Base-by-base conservation (phyloP, 2,888 invertebrate species). In the Rhabditoides inermis region DNA sequence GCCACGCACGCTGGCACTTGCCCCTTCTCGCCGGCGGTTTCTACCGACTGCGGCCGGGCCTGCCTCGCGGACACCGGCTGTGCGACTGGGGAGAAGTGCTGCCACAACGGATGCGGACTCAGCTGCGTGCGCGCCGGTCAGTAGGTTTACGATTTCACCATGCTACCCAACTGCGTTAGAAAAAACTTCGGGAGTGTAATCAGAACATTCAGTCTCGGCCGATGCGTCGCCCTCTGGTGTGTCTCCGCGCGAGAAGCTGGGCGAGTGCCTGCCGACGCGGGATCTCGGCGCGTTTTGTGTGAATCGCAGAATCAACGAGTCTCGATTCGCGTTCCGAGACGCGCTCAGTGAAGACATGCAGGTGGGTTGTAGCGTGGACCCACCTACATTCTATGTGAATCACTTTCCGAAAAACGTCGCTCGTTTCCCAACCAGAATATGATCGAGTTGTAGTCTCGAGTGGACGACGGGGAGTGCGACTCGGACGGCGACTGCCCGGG, bases 71-170 rank as follows among this genome's bases (percentile, higher is more conserved):
- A 73, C 47, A 53, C 46, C 4, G 65, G 70, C 30, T 73, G 73
- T 45, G 32, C 49, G n/a, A 22, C 37, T 7, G 39, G 44, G 5
- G 58, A 70, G 23, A 72, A 69, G 47, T 74, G 74, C 50, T 74
- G 74, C 51, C 68, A 63, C 55, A 68, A 68, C 45, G 74, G 74
- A 6, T 73, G 73, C 49, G 72, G 73, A 6, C 44, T 70, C 25
- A 53, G 55, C 10, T 73, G 73, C 51, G 45, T 56, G 26, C 49
- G 56, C 35, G 51, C 62, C 40, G 53, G 53, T 53, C 32, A 7
- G 22, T 18, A n/a, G 7, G 7, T 20, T 18, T 22, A 7, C 10
- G 7, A n/a, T 15, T 18, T 18, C 10, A n/a, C 40, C 40, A 12
- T n/a, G 20, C 20, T 10, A 18, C 20, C 20, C 20, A 10, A 39